Percentiles rank a stretch among this genome's conserved stretches.
These are phyloP conservation scores for Styela clava DNA, from an alignment of 23 tunicate species.

Conservation along the genomic window DNA sequence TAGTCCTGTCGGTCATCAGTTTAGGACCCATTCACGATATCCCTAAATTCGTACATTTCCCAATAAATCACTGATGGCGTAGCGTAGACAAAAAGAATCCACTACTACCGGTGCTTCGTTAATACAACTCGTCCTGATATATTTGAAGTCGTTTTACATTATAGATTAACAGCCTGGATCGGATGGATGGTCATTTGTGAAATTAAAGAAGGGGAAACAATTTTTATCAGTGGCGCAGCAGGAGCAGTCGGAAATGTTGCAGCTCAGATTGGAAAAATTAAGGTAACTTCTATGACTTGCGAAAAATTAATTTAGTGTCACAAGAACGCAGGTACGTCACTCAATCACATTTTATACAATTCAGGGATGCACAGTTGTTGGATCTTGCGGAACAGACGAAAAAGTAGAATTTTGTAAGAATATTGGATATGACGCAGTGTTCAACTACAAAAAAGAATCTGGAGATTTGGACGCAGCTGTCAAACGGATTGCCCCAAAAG, in stretches of 20 bases:
- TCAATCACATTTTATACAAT: too few species aligned
- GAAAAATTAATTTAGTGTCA: too few species aligned
- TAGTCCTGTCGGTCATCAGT: too few species aligned
- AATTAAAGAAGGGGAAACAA: constrained; percentile 49
- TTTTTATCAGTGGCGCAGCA: constrained; percentile 61
- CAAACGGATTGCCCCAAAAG: constrained; percentile 6
- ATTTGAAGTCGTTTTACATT: too few species aligned
- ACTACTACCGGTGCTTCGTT: too few species aligned
- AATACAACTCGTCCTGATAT: too few species aligned
- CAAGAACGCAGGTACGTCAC: too few species aligned
- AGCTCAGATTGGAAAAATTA: constrained; percentile 73
- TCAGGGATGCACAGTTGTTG: constrained; percentile 29
- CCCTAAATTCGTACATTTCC: too few species aligned
- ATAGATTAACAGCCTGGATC: background rate
- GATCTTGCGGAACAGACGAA: constrained; percentile 27
- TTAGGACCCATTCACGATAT: too few species aligned
- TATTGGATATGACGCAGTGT: constrained; percentile 24
- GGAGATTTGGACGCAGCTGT: constrained; percentile 6
- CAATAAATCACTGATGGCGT: too few species aligned
- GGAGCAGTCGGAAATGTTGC: constrained; percentile 69
- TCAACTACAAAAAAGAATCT: constrained; percentile 24
- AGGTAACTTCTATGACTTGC: constrained; percentile 36
- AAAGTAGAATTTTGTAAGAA: constrained; percentile 26
- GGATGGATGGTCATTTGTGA: background rate
- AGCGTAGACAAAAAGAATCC: too few species aligned